Conservation (phyloP, 2,888 invertebrate species). For the Dermolepida albohirtum region DNA sequence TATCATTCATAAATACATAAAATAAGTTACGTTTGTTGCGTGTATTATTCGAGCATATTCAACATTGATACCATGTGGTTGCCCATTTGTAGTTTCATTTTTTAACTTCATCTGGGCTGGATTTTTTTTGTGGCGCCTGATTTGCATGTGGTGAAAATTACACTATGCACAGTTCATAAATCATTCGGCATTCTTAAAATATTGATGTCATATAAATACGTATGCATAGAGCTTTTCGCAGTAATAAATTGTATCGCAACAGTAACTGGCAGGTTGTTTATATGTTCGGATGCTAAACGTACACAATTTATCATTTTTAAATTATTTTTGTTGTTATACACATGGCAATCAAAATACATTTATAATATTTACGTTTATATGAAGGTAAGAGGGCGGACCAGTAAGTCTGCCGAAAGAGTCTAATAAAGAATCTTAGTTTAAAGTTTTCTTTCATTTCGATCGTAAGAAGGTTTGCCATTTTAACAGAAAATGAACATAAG, state of each 20-base stretch:
- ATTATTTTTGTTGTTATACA: conserved; percentile 1
- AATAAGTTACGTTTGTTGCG: not conserved
- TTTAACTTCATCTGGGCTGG: not conserved
- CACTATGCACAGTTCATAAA: not conserved
- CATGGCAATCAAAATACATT: not conserved
- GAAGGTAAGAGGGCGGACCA: too few species aligned
- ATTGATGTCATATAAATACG: not conserved
- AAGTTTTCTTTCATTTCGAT: too few species aligned
- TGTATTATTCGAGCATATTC: conserved; percentile 2
- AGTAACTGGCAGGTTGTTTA: not conserved
- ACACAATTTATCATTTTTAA: conserved; percentile 8
- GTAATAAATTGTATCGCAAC: conserved; percentile 14
- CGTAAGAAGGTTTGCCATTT: too few species aligned
- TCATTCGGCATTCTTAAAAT: conserved; percentile 4
- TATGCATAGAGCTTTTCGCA: not conserved
- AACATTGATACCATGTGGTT: conserved; percentile 1
- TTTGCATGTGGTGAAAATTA: conserved; percentile 22
- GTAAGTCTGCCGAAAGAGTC: too few species aligned
- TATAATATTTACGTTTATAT: not conserved
- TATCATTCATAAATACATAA: conserved; percentile 34
- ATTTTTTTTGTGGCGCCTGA: conserved; percentile 22
- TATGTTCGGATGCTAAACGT: not conserved
- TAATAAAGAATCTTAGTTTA: too few species aligned
- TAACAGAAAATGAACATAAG: too few species aligned
- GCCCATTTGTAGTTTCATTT: not conserved